Base-by-base conservation (phyloP, 2,797 vertebrate species). In the Halcyon badia region DNA sequence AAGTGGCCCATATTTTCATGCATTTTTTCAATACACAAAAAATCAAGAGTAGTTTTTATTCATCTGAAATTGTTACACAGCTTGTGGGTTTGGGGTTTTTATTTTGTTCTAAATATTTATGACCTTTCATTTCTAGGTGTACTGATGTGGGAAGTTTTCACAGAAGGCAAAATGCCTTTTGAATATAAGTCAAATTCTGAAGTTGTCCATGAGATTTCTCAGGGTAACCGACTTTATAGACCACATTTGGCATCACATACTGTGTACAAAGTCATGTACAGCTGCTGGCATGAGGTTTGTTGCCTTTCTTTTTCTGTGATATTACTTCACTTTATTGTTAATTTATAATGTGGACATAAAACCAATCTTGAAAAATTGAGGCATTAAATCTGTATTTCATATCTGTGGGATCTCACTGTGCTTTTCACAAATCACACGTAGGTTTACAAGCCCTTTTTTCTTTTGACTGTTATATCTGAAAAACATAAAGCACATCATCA, bases 131-230 rank as follows among this genome's bases (percentile, higher is more conserved):
- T 65, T 97, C 65, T 79, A 99, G 99, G 99, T 35, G 99, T 99
- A 87, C 89, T 99, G 92, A 99, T 99, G 98, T 99, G 99, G 99
- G 99, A 99, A 97, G 97, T 99, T 81, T 99, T 98, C 97, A 98
- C 99, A 3, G 98, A 98, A 94, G 99, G 99, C 65, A 98, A 98
- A 94, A 98, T 97, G 82, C 99, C 99, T 7, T 99, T 99, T 94
- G 98, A 99, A 84, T 98, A 97, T 52, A 98, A 96, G 49, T 96
- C 98, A 52, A 99, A 99, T 96, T 19, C 92, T 62, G 98, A 99
- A 51, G 99, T 99, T 10, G 98, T 99, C 9, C 96, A 57, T 16
- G 98, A 99, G 70, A 98, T 99, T 97, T 99, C 98, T 69, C 97
- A 96, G 48, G 99, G 99, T n/a, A 96, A 98, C 39, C 96, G 99